These are phyloP conservation scores for Sipha maydis DNA, from an alignment of 2,888 invertebrate species.

Conservation along the genomic window DNA sequence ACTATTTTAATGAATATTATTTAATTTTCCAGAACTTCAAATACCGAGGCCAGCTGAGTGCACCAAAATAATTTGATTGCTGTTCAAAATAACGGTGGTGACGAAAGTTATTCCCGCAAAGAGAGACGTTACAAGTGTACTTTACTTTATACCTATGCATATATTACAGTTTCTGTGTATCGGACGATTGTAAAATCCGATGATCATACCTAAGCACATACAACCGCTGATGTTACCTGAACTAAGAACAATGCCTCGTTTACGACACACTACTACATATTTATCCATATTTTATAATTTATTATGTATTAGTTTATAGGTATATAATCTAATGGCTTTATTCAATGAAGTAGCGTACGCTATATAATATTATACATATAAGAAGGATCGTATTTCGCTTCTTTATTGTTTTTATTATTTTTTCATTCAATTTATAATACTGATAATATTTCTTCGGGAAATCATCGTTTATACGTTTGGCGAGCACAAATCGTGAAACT, in stretches of 20 bases:
- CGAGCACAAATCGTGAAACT: conserved; percentile 35
- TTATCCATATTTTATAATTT: conserved; percentile 39
- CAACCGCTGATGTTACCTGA: neutral
- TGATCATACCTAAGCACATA: neutral
- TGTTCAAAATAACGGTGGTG: neutral
- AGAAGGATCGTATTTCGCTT: neutral
- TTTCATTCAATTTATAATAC: neutral
- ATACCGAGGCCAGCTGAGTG: neutral
- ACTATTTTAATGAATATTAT: neutral
- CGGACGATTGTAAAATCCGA: conserved; percentile 45
- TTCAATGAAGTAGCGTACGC: conserved; percentile 6
- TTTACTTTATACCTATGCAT: neutral
- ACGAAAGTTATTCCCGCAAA: neutral
- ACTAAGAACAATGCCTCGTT: conserved; percentile 45
- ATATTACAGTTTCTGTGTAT: neutral
- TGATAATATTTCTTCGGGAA: neutral
- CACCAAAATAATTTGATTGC: neutral
- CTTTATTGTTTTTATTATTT: no score
- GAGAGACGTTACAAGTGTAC: neutral
- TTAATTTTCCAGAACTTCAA: neutral
- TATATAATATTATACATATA: neutral
- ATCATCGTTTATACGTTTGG: conserved; percentile 1
- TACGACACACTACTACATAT: neutral
- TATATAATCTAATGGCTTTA: neutral
- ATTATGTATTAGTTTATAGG: neutral